phyloP scores from a whole-genome alignment of 2,113 vertebrate genomes.

The Mirounga angustirostris region DNA sequence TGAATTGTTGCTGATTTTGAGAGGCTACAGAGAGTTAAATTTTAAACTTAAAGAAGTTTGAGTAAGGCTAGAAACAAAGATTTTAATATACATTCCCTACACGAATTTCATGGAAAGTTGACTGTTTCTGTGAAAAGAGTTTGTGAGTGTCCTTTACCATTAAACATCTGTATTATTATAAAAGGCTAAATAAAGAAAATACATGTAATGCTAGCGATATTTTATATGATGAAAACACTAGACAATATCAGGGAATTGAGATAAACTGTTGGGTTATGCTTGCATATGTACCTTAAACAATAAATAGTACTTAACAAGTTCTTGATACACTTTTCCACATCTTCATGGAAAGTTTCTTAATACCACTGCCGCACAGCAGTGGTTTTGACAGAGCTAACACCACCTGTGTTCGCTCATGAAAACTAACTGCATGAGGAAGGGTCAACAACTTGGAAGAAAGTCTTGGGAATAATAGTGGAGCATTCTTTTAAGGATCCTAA shows the following conservation, averaged over 20 bases:
- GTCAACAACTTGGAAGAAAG: neutral
- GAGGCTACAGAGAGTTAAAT: neutral
- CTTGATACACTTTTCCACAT: neutral
- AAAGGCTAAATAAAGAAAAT: neutral
- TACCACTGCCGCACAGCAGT: neutral
- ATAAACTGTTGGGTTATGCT: neutral
- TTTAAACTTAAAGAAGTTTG: constrained; percentile 45
- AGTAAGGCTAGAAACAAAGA: neutral
- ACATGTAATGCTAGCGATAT: neutral
- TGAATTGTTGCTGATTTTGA: neutral
- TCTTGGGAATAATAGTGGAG: neutral
- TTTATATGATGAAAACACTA: neutral
- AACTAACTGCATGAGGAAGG: neutral
- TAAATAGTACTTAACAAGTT: neutral
- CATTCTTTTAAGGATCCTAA: neutral
- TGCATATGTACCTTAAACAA: neutral
- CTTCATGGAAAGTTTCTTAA: neutral
- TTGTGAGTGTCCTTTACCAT: neutral
- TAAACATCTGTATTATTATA: neutral
- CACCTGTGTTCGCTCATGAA: neutral
- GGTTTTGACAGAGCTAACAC: neutral
- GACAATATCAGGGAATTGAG: neutral
- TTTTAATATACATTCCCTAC: neutral
- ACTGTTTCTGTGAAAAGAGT: constrained; percentile 43
- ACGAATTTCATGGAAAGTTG: constrained; percentile 11